Evolutionary conservation across 2,888 invertebrate genomes (phyloP).

Genomic region (Fabriciana adippe): DNA sequence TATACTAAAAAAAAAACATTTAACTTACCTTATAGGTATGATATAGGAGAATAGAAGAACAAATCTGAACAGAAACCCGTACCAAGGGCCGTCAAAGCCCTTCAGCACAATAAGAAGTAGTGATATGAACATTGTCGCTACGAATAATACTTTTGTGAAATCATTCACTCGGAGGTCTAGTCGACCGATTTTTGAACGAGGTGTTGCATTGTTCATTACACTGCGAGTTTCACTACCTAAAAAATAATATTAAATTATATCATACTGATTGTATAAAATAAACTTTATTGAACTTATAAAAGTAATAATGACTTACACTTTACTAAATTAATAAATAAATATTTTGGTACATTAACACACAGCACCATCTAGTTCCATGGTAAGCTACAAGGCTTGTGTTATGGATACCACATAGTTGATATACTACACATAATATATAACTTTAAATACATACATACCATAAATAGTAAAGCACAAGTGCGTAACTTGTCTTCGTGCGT

Average conservation of each 20-base stretch:
- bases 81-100: conserved; percentile 98
- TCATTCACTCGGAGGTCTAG: conserved; percentile 98
- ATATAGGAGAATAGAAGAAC: conserved; percentile 99
- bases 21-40: conserved; percentile 94
- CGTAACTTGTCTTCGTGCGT: too few relatives aligned
- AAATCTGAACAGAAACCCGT: conserved; percentile 97
- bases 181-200: conserved; percentile 97
- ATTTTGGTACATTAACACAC: too few relatives aligned
- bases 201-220: conserved; percentile 99
- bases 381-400: too few relatives aligned
- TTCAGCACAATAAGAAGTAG: conserved; percentile 98
- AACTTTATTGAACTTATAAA: too few relatives aligned
- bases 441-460: too few relatives aligned
- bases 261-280: neutral
- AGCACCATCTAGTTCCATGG: too few relatives aligned
- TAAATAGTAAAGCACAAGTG: too few relatives aligned
- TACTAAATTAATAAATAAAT: too few relatives aligned
- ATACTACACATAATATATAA: too few relatives aligned
- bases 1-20: neutral
- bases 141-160: conserved; percentile 96
- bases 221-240: conserved; percentile 96
- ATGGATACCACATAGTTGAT: too few relatives aligned
- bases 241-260: neutral
- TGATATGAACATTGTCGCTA: conserved; percentile 94
- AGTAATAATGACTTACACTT: too few relatives aligned